phyloP scores from a whole-genome alignment of 2,797 vertebrate genomes.

The Toxotes lorentzi region DNA sequence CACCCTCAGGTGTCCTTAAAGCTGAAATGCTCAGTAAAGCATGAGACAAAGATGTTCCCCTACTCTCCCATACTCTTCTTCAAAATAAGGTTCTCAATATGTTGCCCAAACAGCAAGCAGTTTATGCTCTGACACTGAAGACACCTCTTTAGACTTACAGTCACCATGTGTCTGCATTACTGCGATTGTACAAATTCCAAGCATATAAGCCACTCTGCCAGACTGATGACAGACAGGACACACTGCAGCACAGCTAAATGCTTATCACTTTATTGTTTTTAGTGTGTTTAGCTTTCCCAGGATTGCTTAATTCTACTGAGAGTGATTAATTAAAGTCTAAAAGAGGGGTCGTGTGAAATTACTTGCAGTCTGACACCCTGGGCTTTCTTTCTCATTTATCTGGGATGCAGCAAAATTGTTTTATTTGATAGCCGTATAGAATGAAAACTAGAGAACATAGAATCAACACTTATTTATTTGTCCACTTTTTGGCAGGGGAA shows the following conservation, averaged over 20 bases:
- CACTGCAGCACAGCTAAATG: constrained; percentile 54
- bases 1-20: not conserved
- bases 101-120: constrained; percentile 3
- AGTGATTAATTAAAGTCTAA: constrained; percentile 66
- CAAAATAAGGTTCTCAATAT: constrained; percentile 7
- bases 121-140: constrained; percentile 14
- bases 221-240: constrained; percentile 63
- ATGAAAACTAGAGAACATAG: no score
- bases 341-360: constrained; percentile 75
- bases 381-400: constrained; percentile 55
- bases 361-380: constrained; percentile 39
- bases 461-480: no score
- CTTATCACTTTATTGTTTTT: constrained; percentile 60
- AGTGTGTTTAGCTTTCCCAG: constrained; percentile 64
- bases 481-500: not conserved
- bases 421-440: constrained; percentile 15
- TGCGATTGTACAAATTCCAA: constrained; percentile 32
- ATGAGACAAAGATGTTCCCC: not conserved
- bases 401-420: constrained; percentile 31
- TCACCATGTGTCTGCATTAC: constrained; percentile 22
- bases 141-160: constrained; percentile 25
- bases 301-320: constrained; percentile 52
- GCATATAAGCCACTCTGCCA: constrained; percentile 48
- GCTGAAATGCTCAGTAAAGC: not conserved
- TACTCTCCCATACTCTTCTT: not conserved